Percentiles rank a stretch among this genome's conserved stretches.
These are phyloP conservation scores for Chromobotia macracanthus DNA, from an alignment of 2,797 vertebrate genomes.

Conservation along the genomic window DNA sequence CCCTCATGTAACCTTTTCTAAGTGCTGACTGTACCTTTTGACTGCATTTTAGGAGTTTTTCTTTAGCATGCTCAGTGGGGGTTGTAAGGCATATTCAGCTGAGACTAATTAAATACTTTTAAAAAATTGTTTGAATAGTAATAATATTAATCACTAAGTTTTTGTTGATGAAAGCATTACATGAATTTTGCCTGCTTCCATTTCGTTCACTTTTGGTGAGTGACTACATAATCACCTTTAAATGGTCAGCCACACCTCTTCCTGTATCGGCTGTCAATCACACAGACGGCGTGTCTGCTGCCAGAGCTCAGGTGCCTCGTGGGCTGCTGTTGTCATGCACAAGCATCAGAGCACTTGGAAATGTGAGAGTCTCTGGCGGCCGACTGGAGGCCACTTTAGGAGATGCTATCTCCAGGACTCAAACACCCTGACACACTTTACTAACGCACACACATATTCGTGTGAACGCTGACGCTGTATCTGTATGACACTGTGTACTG, in stretches of 20 bases:
- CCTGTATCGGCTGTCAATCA: slow-evolving; percentile 77
- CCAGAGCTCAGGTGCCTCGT: slow-evolving; percentile 70
- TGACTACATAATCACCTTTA: slow-evolving; percentile 59
- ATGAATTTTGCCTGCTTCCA: not conserved
- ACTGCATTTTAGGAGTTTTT: too few relatives aligned
- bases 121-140: not conserved
- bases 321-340: slow-evolving; percentile 60
- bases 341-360: slow-evolving; percentile 70
- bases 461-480: slow-evolving; percentile 8
- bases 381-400: slow-evolving; percentile 69
- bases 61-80: not conserved
- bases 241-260: slow-evolving; percentile 63
- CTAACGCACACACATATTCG: slow-evolving; percentile 40
- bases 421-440: slow-evolving; percentile 60
- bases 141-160: too few relatives aligned
- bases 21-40: too few relatives aligned
- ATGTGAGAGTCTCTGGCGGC: slow-evolving; percentile 70
- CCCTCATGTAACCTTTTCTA: too few relatives aligned
- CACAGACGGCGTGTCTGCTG: slow-evolving; percentile 67
- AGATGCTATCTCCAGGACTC: slow-evolving; percentile 67
- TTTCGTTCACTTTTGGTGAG: slow-evolving; percentile 28
- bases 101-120: not conserved
- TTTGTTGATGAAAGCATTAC: not conserved
- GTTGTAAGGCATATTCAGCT: too few relatives aligned
- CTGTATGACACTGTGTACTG: too few relatives aligned